Conservation (phyloP, 2,797 vertebrate species). For the Etheostoma perlongum region DNA sequence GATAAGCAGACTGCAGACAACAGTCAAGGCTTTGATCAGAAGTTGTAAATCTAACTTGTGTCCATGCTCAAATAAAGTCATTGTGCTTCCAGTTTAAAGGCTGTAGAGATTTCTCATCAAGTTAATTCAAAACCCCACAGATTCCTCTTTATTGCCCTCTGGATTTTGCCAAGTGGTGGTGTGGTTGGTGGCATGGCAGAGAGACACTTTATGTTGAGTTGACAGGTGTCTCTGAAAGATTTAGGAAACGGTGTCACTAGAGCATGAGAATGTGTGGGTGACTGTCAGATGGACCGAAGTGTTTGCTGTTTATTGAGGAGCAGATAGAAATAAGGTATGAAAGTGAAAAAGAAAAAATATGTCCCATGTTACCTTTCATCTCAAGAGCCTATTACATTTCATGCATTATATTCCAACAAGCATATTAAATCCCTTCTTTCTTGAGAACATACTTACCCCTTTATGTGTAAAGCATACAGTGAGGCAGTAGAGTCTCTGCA, state of each 20-base stretch:
- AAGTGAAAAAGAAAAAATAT: background rate
- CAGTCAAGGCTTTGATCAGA: conserved; percentile 28
- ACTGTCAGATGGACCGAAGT: conserved; percentile 4
- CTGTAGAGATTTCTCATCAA: conserved; percentile 29
- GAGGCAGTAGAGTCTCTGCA: background rate
- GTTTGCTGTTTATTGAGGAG: conserved; percentile 28
- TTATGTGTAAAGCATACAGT: background rate
- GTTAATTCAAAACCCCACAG: conserved; percentile 28
- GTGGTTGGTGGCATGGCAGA: conserved; percentile 8
- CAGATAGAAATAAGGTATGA: background rate
- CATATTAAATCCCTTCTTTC: background rate
- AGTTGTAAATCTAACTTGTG: conserved; percentile 49
- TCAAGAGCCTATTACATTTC: conserved; percentile 5
- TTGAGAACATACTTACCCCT: background rate
- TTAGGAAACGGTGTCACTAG: conserved; percentile 38
- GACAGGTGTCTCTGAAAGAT: conserved; percentile 46
- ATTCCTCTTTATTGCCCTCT: conserved; percentile 43
- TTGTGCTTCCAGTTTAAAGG: conserved; percentile 30
- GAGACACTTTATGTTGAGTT: conserved; percentile 1
- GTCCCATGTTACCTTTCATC: background rate
- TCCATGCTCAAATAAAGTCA: conserved; percentile 19
- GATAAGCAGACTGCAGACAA: conserved; percentile 20
- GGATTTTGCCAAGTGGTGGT: conserved; percentile 6
- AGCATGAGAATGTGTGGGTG: conserved; percentile 15
- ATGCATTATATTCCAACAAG: conserved; percentile 8